phyloP scores from a whole-genome alignment of 2,113 vertebrate genomes.

The Platycercus adscitus region DNA sequence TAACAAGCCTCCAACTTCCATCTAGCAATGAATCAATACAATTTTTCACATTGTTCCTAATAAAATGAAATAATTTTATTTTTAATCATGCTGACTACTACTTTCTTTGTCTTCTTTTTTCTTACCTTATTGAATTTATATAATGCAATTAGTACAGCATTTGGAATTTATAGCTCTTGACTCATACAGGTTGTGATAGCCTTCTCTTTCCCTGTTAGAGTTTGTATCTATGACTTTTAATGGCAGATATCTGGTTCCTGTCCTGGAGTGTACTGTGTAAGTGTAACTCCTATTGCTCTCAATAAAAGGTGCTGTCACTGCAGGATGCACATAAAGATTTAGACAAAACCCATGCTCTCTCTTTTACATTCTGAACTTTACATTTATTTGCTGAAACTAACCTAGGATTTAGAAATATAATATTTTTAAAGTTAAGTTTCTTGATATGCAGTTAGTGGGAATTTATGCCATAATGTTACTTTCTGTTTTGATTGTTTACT shows the following conservation, averaged over 20 bases:
- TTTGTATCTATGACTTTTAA: background rate
- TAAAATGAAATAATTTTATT: background rate
- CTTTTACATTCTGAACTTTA: background rate
- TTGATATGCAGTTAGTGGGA: background rate
- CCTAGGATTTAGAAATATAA: background rate
- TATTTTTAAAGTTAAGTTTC: background rate
- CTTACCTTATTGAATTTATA: constrained; percentile 31
- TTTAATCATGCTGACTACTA: background rate
- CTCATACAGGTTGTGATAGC: background rate
- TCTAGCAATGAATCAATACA: background rate
- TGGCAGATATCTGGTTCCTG: background rate
- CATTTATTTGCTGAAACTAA: background rate
- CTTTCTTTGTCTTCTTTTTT: constrained; percentile 1
- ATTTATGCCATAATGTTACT: background rate
- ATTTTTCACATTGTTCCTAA: constrained; percentile 1
- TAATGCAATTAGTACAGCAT: constrained; percentile 15
- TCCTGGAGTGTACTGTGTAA: background rate
- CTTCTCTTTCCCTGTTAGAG: background rate
- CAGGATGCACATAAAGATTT: background rate
- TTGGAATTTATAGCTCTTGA: constrained; percentile 17
- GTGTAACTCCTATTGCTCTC: background rate
- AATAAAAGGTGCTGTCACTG: background rate
- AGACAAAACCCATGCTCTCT: background rate
- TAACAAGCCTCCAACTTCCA: background rate
- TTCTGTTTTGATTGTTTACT: background rate